Evolutionary conservation across 2,113 vertebrate species (phyloP), one percentile per base, ranked within the genome.

Genomic region (Hystrix brachyura): DNA sequence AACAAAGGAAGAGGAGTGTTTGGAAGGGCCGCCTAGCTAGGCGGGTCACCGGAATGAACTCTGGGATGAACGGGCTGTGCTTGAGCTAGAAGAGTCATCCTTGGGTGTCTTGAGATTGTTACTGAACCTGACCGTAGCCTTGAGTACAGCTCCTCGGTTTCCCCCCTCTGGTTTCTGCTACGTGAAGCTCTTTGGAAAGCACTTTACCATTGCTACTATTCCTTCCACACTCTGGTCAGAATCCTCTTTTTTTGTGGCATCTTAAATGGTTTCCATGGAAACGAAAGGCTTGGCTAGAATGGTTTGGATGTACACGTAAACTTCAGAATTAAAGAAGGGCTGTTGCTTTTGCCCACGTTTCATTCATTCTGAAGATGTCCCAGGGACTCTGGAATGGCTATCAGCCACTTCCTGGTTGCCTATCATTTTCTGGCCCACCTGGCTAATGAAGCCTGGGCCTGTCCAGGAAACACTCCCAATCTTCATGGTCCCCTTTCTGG

Each of bases 201-300:
- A 6, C 3, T 62, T 55, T 93, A 57, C 84, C 53, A 4, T 7
- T 2, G 46, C 81, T 74, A 1, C 59, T n/a, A 1, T 43, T 67
- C 85, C 48, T 72, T 55, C 72, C 93, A n/a, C 48, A 29, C 92
- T 93, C 81, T 57, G 95, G 90, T 84, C 93, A 91, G 78, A 92
- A 87, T 92, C 94, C 60, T 93, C 72, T 64, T 34, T 69, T 60
- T 91, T 46, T 87, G 93, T 97, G 89, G 92, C 94, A 96, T 97
- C 95, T 71, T 92, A 83, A 82, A 84, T 79, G 97, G 98, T 98
- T 97, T 98, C 98, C 97, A 97, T 98, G 98, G 98, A 91, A 90
- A 98, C 65, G 46, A 71, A 81, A 97, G 94, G 96, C 94, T 91
- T 89, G 60, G 81, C 12, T 85, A 34, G 69, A 92, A 86, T 3